Evolutionary conservation across 2,888 invertebrate genomes (phyloP), one percentile per base, ranked within the genome.

Genomic region (Lagria hirta): DNA sequence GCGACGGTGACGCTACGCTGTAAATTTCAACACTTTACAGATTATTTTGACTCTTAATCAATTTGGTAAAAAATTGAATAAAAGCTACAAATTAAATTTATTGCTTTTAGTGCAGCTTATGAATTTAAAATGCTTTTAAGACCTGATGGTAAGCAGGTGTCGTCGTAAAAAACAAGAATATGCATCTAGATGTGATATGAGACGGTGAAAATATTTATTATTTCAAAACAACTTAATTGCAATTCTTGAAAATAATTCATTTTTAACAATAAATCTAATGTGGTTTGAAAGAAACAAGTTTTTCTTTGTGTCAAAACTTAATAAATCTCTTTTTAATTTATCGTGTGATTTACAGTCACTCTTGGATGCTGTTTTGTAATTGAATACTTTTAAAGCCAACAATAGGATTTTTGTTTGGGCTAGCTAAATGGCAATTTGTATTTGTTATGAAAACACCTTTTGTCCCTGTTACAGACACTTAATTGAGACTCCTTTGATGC

Each of bases 101-200:
- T n/a, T n/a, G n/a, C n/a, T n/a, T n/a, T n/a, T n/a, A n/a, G n/a
- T n/a, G n/a, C n/a, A n/a, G n/a, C n/a, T n/a, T n/a, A n/a, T n/a
- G n/a, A 61, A 61, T 61, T 58, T 44, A 46, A 52, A 52, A 53
- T 54, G 54, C 54, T 49, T 48, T 55, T 60, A 61, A 57, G 61
- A 51, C 51, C 46, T 58, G 61, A 60, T 61, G 54, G 48, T 49
- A 55, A 56, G 61, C 65, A 65, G 65, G 65, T 64, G 65, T 60
- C 57, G 57, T 54, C 51, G 52, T 54, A 57, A 58, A 60, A 59
- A 50, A 45, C 47, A 50, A 46, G 52, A 53, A 41, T 35, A 41
- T 41, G 15, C 34, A 36, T 23, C 46, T 49, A 27, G 12, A 20
- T 24, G n/a, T n/a, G n/a, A n/a, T n/a, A n/a, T n/a, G n/a, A n/a